Base-by-base conservation (phyloP, 2,888 invertebrate species). In the Pogonocherus hispidulus region DNA sequence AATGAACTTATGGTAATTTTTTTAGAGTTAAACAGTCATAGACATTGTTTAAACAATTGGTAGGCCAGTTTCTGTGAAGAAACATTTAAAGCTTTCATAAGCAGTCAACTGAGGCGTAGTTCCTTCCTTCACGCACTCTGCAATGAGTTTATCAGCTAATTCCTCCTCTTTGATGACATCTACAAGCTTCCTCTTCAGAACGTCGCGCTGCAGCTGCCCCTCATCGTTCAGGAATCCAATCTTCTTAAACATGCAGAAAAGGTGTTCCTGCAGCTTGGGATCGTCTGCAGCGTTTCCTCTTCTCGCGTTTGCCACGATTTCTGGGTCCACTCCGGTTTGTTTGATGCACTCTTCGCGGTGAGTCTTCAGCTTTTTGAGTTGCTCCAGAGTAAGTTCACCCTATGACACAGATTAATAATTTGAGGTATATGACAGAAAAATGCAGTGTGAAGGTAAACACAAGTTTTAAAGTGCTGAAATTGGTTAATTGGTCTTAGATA, bases 351-450 rank as follows among this genome's bases (percentile, higher is more conserved):
- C 76, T 35, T 73, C 70, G 22, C 73, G 73, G 54, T 66, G 44
- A 4, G 52, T 59, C 22, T 66, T 52, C 11, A 77, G 14, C 66
- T 78, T 77, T 27, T 67, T 59, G 52, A 75, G 76, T 69, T 78
- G 78, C 51, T 81, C 78, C 8, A 77, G 70, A 6, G 77, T 77
- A 6, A 80, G 52, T 3, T 72, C 64, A 20, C 75, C 77, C 78
- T 78, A 55, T 57, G 20, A 16, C n/a, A 35, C 52, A 52, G 3
- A 27, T 6, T 14, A 51, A 23, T 14, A 0, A n/a, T n/a, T n/a
- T n/a, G 8, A 27, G 27, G 27, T n/a, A n/a, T n/a, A 8, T 8
- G 27, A 5, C 27, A 27, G 27, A 5, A 27, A 27, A 27, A 27
- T 3, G 27, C 8, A 27, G 4, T 5, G 27, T 27, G 27, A 5